Evolutionary conservation across 2,797 vertebrate genomes (phyloP), one percentile per base, ranked within the genome.

Genomic region (Acanthurus leucopareius): DNA sequence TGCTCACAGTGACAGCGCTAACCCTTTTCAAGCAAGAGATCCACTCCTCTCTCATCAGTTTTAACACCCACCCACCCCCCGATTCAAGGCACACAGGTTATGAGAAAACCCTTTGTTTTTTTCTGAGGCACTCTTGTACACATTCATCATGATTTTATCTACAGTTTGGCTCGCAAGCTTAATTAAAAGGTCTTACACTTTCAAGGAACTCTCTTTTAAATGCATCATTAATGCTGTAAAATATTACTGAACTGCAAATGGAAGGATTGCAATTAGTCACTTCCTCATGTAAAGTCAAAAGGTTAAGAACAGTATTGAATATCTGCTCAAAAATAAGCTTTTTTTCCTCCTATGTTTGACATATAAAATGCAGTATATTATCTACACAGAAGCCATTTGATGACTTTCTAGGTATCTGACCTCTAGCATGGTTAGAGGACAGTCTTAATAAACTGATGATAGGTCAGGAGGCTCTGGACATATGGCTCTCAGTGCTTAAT

Each of bases 71-170:
- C n/a, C n/a, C n/a, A n/a, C n/a, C 49, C 44, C 44, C 61, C 75
- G 70, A 81, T 77, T 88, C 28, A 65, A 84, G 75, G 58, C 52
- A 62, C 66, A 68, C 16, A 69, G 71, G 71, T 77, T 76, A 83
- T 77, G 73, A 51, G 48, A 22, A 42, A 70, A 58, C 32, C 6
- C 51, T 56, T 62, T 70, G 72, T 79, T 82, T 32, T 32, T 32
- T 78, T n/a, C 78, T 32, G 52, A 48, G 68, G 47, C 52, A 7
- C 3, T 17, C 6, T 51, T 32, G 35, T 14, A 58, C 40, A 56
- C 59, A 75, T 81, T 52, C 49, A 51, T 80, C 59, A 87, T 62
- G 47, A 7, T 45, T 87, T 45, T 48, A 80, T 69, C 35, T 42
- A 53, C 65, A 75, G 56, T 42, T 60, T 53, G 60, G 69, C 19